A percentile compares a stretch with the other conserved stretches of the same genome.
Evolutionary conservation across 2,113 vertebrate genomes (phyloP).

Genomic region (Ahaetulla prasina): DNA sequence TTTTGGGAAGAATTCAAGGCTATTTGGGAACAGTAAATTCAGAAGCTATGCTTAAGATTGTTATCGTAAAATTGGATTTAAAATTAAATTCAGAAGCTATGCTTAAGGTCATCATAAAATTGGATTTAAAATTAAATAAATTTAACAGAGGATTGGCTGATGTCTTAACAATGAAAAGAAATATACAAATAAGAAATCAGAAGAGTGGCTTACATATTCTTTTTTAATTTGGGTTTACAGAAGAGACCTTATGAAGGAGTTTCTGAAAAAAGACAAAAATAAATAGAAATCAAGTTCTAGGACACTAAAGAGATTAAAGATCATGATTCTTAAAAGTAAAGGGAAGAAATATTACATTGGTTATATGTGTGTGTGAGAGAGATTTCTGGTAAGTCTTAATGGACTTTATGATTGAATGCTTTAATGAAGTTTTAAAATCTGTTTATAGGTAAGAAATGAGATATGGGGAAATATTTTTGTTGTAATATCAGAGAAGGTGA

Average conservation of each 20-base stretch:
- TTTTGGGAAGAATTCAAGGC: too few relatives aligned
- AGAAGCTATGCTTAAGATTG: too few relatives aligned
- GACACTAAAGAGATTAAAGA: background rate
- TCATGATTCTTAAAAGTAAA: background rate
- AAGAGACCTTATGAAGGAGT: too few relatives aligned
- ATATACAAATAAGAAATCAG: background rate
- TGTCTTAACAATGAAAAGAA: background rate
- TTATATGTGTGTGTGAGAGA: background rate
- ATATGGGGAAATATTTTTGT: background rate
- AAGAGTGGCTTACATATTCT: too few relatives aligned
- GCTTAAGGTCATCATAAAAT: too few relatives aligned
- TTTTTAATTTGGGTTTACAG: too few relatives aligned
- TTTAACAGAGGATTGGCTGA: background rate
- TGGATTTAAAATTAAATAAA: background rate
- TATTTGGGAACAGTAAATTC: too few relatives aligned
- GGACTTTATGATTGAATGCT: background rate
- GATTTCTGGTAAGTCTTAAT: too few relatives aligned
- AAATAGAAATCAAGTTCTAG: background rate
- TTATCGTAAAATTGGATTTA: background rate
- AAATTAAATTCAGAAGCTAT: background rate
- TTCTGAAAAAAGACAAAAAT: too few relatives aligned
- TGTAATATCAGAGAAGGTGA: background rate
- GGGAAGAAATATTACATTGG: background rate
- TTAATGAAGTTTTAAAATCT: background rate
- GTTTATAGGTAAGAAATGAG: background rate